Conservation (phyloP, 92 coral and sea anemone genomes). For the Desmophyllum pertusum region DNA sequence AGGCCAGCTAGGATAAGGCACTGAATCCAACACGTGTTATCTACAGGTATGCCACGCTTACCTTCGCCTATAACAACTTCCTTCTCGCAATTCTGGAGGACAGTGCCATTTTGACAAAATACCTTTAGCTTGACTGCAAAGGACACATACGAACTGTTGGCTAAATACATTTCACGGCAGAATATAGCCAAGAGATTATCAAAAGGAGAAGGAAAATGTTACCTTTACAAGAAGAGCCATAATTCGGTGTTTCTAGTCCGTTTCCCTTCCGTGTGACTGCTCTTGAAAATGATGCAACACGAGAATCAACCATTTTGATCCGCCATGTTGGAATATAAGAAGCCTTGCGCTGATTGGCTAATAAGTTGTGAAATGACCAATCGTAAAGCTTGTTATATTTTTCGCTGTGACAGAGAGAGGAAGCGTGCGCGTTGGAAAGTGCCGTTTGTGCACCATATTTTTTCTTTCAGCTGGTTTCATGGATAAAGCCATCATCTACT, state of each 20-base stretch:
- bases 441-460: not conserved
- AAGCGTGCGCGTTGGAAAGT: not conserved
- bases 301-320: constrained; percentile 28
- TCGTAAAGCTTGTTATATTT: not conserved
- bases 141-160: not conserved
- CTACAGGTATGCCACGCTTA: not conserved
- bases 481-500: constrained; percentile 26
- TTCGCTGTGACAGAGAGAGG: not conserved
- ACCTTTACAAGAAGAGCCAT: constrained; percentile 72
- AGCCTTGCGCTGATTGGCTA: constrained; percentile 34
- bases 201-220: not conserved
- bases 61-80: constrained; percentile 69
- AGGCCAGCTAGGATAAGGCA: too few species aligned
- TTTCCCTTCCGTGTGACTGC: constrained; percentile 46
- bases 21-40: not conserved
- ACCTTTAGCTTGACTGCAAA: constrained; percentile 50
- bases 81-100: constrained; percentile 26
- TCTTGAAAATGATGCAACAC: constrained; percentile 11
- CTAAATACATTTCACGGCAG: not conserved
- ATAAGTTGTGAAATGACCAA: not conserved
- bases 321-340: constrained; percentile 34
- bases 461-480: constrained; percentile 28
- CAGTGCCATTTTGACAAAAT: constrained; percentile 40
- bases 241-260: constrained; percentile 75
- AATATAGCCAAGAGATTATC: not conserved